A percentile compares a stretch with the other conserved stretches of the same genome.
Evolutionary conservation across 2,113 vertebrate genomes (phyloP).

Genomic region (Antennarius striatus): DNA sequence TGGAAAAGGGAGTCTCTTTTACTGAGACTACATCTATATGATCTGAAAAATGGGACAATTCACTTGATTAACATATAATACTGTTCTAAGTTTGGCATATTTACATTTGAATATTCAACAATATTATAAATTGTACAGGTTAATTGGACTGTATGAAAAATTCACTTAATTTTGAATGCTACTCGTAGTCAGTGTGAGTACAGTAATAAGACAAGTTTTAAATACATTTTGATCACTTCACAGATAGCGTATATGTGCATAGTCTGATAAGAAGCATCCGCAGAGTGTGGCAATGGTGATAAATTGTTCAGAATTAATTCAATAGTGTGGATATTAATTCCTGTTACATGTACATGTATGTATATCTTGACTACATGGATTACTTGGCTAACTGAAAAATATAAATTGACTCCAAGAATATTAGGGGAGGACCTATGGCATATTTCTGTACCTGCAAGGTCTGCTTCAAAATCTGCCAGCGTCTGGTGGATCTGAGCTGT

Average conservation of each 20-base stretch:
- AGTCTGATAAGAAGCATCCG: not conserved
- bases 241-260: not conserved
- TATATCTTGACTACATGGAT: not conserved
- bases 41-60: constrained; percentile 32
- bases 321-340: not conserved
- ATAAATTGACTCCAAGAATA: not conserved
- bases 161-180: no score
- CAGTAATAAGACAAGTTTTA: no score
- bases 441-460: constrained; percentile 77
- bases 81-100: not conserved
- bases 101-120: not conserved
- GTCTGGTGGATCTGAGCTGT: constrained; percentile 75
- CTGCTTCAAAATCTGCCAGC: constrained; percentile 78
- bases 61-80: not conserved
- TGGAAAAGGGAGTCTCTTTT: constrained; percentile 48
- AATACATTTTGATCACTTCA: not conserved
- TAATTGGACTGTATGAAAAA: not conserved
- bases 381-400: not conserved
- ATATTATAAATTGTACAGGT: not conserved
- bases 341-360: not conserved
- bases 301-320: not conserved
- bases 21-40: constrained; percentile 22
- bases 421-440: not conserved
- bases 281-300: not conserved
- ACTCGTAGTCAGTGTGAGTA: no score